Percentiles rank a stretch among this genome's conserved stretches.
phyloP scores from a whole-genome alignment of 1,140 invertebrate species.

The Periplaneta americana region DNA sequence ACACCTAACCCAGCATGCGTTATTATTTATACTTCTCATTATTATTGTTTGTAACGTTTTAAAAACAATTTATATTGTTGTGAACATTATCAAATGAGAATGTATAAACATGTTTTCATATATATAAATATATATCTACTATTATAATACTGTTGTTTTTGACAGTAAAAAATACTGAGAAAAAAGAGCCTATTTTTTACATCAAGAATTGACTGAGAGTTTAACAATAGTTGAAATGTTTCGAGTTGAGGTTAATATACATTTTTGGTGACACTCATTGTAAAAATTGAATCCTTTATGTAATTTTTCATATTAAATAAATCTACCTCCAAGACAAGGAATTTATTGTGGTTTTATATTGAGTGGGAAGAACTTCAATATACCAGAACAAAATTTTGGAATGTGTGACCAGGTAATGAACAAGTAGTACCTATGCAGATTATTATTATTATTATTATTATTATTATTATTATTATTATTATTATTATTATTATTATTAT shows the following conservation, averaged over 20 bases:
- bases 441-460: no score
- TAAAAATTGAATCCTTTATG: slow-evolving; percentile 10
- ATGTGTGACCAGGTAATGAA: no score
- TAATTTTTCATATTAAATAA: slow-evolving; percentile 18
- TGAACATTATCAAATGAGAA: neutral
- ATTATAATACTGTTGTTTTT: neutral
- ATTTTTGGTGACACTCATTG: slow-evolving; percentile 1
- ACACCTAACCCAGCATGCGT: neutral
- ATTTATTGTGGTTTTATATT: neutral
- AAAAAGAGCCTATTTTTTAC: neutral
- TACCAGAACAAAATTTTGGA: neutral
- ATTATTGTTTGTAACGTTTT: neutral
- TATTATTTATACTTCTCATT: neutral
- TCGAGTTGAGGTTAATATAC: neutral
- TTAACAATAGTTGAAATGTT: neutral
- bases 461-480: no score
- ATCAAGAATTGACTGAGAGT: neutral
- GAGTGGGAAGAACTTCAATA: neutral
- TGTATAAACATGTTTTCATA: neutral
- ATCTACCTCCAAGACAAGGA: slow-evolving; percentile 15
- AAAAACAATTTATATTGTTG: neutral
- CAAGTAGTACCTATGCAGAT: no score
- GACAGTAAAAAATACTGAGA: neutral
- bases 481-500: no score
- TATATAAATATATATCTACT: neutral